phyloP scores from a whole-genome alignment of 2,888 invertebrate species.

The Barypeithes pellucidus region DNA sequence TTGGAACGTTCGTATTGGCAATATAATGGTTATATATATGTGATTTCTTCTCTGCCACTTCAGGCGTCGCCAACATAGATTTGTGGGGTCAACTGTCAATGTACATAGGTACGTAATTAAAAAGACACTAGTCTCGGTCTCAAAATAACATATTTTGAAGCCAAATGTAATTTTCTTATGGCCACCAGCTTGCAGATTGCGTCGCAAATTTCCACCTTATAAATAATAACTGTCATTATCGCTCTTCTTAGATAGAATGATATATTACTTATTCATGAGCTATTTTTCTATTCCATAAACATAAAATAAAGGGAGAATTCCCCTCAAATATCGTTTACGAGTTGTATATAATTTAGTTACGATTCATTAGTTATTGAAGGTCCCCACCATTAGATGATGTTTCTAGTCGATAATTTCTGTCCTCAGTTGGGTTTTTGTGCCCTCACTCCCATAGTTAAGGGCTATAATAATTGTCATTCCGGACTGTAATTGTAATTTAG shows the following conservation, averaged over 20 bases:
- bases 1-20: no score
- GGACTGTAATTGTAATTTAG: conserved; percentile 30
- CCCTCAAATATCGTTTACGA: conserved; percentile 35
- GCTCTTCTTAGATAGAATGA: neutral
- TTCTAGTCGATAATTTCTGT: conserved; percentile 44
- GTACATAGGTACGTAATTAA: no score
- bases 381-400: conserved; percentile 44
- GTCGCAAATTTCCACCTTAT: neutral
- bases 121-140: no score
- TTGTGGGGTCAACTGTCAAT: no score
- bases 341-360: conserved; percentile 47
- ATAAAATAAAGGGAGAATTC: conserved; percentile 19
- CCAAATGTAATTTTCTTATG: no score
- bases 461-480: conserved; percentile 16
- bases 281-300: conserved; percentile 10
- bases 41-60: no score
- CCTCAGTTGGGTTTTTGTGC: conserved; percentile 26
- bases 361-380: conserved; percentile 45
- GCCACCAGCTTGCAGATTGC: neutral
- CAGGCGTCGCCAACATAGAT: no score
- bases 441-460: conserved; percentile 46
- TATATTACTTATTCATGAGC: conserved; percentile 3
- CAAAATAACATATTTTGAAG: no score
- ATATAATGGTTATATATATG: no score
- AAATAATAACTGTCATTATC: neutral